phyloP scores from a whole-genome alignment of 30 jellyfish, hydroid and myxozoan genomes.

The Rhopilema esculentum region DNA sequence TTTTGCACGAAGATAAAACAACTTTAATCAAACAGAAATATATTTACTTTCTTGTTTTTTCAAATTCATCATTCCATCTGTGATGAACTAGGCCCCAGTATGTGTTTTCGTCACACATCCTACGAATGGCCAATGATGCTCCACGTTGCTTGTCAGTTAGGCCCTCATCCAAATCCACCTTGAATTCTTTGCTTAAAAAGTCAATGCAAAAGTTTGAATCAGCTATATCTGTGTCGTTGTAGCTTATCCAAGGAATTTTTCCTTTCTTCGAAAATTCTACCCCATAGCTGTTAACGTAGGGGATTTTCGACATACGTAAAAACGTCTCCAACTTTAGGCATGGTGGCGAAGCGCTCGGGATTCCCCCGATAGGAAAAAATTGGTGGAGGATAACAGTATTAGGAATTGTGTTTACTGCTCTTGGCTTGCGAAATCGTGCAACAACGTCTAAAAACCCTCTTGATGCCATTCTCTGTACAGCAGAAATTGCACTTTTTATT shows the following conservation, averaged over 20 bases:
- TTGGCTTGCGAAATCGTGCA: not conserved
- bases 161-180: conserved; percentile 41
- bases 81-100: conserved; percentile 54
- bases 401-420: not conserved
- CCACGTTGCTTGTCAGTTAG: conserved; percentile 41
- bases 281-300: conserved; percentile 33
- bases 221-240: conserved; percentile 20
- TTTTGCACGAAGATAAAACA: too few relatives aligned
- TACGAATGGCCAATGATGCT: conserved; percentile 25
- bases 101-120: conserved; percentile 63
- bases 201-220: conserved; percentile 54
- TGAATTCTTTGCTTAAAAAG: conserved; percentile 25
- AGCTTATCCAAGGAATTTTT: conserved; percentile 51
- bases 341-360: conserved; percentile 35
- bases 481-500: too few relatives aligned
- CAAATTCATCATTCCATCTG: conserved; percentile 47
- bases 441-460: not conserved
- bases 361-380: not conserved
- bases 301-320: conserved; percentile 47
- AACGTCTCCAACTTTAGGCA: conserved; percentile 58
- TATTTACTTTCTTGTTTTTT: conserved; percentile 23
- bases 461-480: not conserved
- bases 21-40: not conserved
- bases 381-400: conserved; percentile 33
- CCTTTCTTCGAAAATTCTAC: conserved; percentile 30